Evolutionary conservation across 2,888 invertebrate species (phyloP), one percentile per base, ranked within the genome.

Genomic region (Congeria kusceri): DNA sequence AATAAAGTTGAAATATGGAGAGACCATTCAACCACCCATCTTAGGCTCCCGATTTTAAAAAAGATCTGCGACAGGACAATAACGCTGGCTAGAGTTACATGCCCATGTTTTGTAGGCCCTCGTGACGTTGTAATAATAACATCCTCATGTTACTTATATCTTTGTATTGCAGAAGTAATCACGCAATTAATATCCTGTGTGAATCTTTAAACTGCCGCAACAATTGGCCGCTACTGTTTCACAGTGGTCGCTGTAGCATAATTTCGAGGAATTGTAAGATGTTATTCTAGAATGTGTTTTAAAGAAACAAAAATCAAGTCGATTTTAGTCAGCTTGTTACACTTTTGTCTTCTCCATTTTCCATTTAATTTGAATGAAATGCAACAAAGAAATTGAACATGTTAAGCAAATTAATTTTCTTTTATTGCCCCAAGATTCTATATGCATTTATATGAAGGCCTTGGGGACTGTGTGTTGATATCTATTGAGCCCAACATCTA

Each of bases 111-210:
- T n/a, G 74, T 74, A 7, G 46, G 66, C 70, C 77, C 77, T 75
- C 75, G 71, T 77, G 79, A 80, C 77, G n/a, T 72, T n/a, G 74
- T 56, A 70, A 77, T 71, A 57, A 70, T 68, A 66, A 29, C 53
- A 74, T 77, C 64, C 77, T 83, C 80, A 80, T 57, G 63, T 83
- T 83, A 80, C 83, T 71, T 83, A 80, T 76, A 78, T 73, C 71
- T 61, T 71, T 77, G 77, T 74, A 68, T 59, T 64, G 67, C 20
- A 59, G 58, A 53, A 53, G 58, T 57, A 58, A 80, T 39, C 76
- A 77, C 76, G 47, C 62, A 56, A 67, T 77, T 78, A 59, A 78
- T 76, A 83, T 83, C 73, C 66, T 69, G 76, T 83, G 83, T 80
- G 80, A 83, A 78, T 69, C 72, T 57, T 83, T 13, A 39, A 15